Evolutionary conservation across 1,140 invertebrate genomes (phyloP), one percentile per base, ranked within the genome.

Genomic region (Watersipora subatra): DNA sequence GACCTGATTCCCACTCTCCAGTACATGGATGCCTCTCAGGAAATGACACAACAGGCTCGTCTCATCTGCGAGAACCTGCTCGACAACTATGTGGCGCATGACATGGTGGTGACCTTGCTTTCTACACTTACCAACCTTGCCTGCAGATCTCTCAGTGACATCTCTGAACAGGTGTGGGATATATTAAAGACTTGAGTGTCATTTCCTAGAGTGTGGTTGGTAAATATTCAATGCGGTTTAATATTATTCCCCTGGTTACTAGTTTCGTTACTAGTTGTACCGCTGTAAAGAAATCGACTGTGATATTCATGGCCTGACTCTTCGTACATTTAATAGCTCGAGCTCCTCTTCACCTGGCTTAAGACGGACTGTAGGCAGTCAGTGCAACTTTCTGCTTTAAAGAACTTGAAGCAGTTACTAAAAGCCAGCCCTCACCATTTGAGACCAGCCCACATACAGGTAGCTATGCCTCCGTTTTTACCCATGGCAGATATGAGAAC

Each of bases 1-100:
- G 87, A 91, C 70, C 82, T 97, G 0, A 91, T 97, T 67, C 88
- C 91, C 1, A 91, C 95, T 46, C 81, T 97, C 59, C 87, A 93
- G 69, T 90, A 95, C 71, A 95, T 96, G 87, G 91, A 96, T 61
- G 0, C 25, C 28, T 61, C 28, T 58, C 20, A 64, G 28, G 3
- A 25, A n/a, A 24, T 57, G 61, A 68, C 62, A 84, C 84, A 66
- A 57, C 68, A 87, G 85, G 86, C 87, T 1, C 81, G 87, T 67
- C 79, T 85, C 69, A 77, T 96, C 0, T 92, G 93, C 70, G 85
- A 88, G 63, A 86, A 90, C 63, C 80, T 96, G 25, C 76, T 97
- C 46, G 86, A 87, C 29, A 89, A 86, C 75, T 95, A 94, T 81
- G 92, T 93, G 12, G 79, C 81, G 1, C 85, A 89, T 66, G 89